These are phyloP conservation scores for Adrianichthys oophorus DNA, from an alignment of 2,797 vertebrate genomes.

Conservation along the genomic window DNA sequence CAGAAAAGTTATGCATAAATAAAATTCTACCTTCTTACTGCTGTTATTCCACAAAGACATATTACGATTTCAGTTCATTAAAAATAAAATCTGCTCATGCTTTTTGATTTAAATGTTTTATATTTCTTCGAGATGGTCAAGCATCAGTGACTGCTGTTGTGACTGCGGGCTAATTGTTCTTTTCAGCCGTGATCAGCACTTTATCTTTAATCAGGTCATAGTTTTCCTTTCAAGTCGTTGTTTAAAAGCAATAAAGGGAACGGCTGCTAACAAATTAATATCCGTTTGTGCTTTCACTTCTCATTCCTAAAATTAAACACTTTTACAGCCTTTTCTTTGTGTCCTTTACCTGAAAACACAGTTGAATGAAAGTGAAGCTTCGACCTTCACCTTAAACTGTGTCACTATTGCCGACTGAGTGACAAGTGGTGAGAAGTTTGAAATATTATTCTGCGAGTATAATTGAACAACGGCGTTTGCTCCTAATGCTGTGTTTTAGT, in stretches of 20 bases:
- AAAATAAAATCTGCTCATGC: too few species aligned
- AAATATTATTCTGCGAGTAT: background rate
- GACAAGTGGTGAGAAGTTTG: background rate
- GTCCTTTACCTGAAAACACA: background rate
- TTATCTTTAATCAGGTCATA: background rate
- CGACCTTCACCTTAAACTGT: slow-evolving; percentile 1
- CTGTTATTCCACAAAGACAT: too few species aligned
- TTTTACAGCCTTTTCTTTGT: slow-evolving; percentile 3
- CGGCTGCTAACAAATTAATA: background rate
- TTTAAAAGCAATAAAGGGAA: background rate
- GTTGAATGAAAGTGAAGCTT: slow-evolving; percentile 1
- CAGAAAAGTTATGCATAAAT: too few species aligned
- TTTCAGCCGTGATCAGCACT: background rate
- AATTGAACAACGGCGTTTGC: slow-evolving; percentile 6
- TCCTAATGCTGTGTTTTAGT: background rate
- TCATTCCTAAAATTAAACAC: background rate
- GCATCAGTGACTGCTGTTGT: background rate
- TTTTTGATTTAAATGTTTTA: too few species aligned
- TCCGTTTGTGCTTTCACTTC: background rate
- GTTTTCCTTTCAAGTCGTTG: background rate
- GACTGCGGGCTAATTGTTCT: background rate
- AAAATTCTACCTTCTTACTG: too few species aligned
- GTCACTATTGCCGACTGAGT: background rate
- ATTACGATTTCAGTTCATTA: too few species aligned
- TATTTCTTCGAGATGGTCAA: background rate